Evolutionary conservation across 1,140 invertebrate species (phyloP), one percentile per base, ranked within the genome.

Genomic region (Drosophila nasuta): DNA sequence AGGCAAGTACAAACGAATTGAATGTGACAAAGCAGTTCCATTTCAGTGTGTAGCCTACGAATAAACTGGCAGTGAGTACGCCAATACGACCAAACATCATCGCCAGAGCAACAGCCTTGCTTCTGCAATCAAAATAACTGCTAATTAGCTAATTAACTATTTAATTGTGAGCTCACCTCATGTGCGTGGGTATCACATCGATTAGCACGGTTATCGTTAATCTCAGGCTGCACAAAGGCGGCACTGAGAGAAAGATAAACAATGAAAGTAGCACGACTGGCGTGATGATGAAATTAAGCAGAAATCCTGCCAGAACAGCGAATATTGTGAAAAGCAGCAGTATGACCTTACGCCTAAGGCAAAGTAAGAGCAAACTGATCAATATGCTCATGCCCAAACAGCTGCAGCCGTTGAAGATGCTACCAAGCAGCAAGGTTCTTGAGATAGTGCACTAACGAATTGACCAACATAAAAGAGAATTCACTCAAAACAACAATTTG

Each of bases 151-250:
- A 38, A 28, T 38, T 11, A 20, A 8, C 11, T 6, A 8, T 58
- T 1, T 6, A 2, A 13, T 17, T 38, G 10, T 6, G 17, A 20
- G 10, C 51, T 71, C n/a, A 81, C 82, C 81, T 75, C 0, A 81
- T 8, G 3, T 78, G 54, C 1, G 81, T 86, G 5, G 82, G 81
- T 8, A 81, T 35, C 6, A 74, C 6, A 60, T 85, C 81, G 17
- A 85, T 62, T n/a, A 86, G 0, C 8, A 81, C 17, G 1, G 62
- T 15, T 0, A 49, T 0, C 0, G 30, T 2, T 54, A 85, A n/a
- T 7, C 78, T 17, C 1, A 81, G 0, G 11, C 62, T 30, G 17
- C 75, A 69, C 28, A 81, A 2, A 0, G 58, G 17, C 0, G 70
- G 38, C 46, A 68, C 58, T 7, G 57, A 52, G 0, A 78, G 5